phyloP scores from a whole-genome alignment of 2,888 invertebrate genomes.

The Cephalotes varians region DNA sequence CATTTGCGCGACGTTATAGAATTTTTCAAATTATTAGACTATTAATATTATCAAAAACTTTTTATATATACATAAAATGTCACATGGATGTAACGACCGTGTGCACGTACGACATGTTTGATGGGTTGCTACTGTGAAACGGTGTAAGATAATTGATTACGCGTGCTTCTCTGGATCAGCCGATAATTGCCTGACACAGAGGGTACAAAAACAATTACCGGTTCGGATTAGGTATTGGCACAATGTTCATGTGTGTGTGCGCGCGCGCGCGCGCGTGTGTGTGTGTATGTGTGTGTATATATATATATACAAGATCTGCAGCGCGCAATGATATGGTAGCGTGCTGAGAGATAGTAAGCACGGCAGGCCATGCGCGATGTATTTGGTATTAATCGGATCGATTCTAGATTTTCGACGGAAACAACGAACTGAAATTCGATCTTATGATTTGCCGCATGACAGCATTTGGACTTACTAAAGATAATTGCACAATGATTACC shows the following conservation, averaged over 20 bases:
- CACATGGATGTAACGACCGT: background rate
- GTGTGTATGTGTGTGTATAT: slow-evolving; percentile 1
- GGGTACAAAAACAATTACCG: slow-evolving; percentile 79
- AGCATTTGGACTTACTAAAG: background rate
- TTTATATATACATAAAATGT: slow-evolving; percentile 1
- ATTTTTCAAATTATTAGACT: background rate
- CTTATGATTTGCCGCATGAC: slow-evolving; percentile 16
- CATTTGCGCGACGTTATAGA: background rate
- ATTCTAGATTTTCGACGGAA: slow-evolving; percentile 51
- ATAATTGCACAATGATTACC: background rate
- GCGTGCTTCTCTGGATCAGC: slow-evolving; percentile 62
- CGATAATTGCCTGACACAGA: slow-evolving; percentile 77
- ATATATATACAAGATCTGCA: slow-evolving; percentile 51
- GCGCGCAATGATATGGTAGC: slow-evolving; percentile 65
- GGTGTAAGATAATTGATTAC: slow-evolving; percentile 71
- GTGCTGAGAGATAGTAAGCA: slow-evolving; percentile 76
- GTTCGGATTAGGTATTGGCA: slow-evolving; percentile 66
- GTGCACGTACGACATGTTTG: background rate
- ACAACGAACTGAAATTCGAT: slow-evolving; percentile 51
- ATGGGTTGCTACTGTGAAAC: slow-evolving; percentile 15
- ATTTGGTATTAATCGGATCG: slow-evolving; percentile 72
- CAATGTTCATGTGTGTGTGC: slow-evolving; percentile 16
- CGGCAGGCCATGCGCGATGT: slow-evolving; percentile 60
- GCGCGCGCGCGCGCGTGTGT: background rate
- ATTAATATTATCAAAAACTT: background rate